A percentile compares a stretch with the other conserved stretches of the same genome.
These are phyloP conservation scores for Gracilinanus agilis DNA, from an alignment of 2,113 vertebrate genomes.

Conservation along the genomic window DNA sequence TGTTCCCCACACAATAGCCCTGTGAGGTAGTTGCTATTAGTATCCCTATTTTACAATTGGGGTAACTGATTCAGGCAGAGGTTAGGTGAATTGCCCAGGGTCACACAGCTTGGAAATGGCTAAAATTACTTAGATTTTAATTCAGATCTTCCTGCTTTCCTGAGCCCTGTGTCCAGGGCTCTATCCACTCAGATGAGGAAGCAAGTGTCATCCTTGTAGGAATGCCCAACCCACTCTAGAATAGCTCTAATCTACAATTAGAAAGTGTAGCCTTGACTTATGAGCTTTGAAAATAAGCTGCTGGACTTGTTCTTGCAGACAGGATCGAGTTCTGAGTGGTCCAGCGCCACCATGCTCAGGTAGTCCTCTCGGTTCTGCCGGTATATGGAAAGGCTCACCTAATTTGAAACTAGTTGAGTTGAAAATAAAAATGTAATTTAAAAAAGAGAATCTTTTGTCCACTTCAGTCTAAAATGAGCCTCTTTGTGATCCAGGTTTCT, in stretches of 20 bases:
- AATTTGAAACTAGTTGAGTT: no score
- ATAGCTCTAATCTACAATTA: not conserved
- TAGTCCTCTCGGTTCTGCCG: no score
- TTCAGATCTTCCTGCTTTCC: not conserved
- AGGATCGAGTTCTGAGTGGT: not conserved
- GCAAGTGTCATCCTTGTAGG: not conserved
- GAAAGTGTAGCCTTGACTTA: not conserved
- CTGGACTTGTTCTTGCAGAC: not conserved
- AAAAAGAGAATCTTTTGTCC: no score
- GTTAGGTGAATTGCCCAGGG: not conserved
- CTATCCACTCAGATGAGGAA: not conserved
- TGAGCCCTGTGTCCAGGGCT: not conserved
- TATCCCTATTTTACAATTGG: not conserved
- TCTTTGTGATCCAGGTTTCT: no score
- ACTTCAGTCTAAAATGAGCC: no score
- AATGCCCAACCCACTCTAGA: not conserved
- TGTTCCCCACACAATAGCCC: not conserved
- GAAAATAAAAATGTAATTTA: no score
- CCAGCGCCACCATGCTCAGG: no score
- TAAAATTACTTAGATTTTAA: not conserved
- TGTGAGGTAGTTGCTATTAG: not conserved
- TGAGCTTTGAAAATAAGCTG: not conserved
- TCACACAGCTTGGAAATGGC: not conserved
- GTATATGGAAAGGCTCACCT: no score
- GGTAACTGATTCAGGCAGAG: not conserved